phyloP scores from a whole-genome alignment of 2,888 invertebrate genomes.

The Mesopsocus fuscifrons region DNA sequence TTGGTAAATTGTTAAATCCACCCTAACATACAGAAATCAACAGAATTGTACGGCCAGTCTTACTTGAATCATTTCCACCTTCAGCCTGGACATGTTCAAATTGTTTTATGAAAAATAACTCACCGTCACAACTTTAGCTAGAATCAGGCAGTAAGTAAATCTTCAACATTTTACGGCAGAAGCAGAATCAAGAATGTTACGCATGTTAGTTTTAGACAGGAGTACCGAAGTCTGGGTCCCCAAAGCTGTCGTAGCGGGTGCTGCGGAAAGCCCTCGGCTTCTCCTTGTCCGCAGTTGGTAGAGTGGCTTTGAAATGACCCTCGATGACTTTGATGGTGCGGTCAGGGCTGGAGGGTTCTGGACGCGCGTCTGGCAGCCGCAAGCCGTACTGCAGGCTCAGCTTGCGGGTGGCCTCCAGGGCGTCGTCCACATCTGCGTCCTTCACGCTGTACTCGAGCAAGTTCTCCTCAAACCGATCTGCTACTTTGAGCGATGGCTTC shows the following conservation, averaged over 20 bases:
- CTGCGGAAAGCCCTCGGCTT: slow-evolving; percentile 19
- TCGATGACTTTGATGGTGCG: slow-evolving; percentile 24
- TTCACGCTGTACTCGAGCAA: slow-evolving; percentile 15
- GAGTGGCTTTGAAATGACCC: neutral
- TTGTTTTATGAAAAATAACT: no score
- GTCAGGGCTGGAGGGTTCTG: slow-evolving; percentile 20
- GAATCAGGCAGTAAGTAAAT: neutral
- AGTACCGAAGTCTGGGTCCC: slow-evolving; percentile 48
- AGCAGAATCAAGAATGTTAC: no score
- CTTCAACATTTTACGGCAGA: no score
- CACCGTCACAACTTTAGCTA: no score
- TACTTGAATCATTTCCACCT: no score
- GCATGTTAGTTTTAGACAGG: slow-evolving; percentile 45
- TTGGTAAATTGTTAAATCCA: no score
- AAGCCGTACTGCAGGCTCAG: slow-evolving; percentile 27
- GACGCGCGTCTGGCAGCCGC: slow-evolving; percentile 13
- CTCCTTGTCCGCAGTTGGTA: slow-evolving; percentile 15
- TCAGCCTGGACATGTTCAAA: no score
- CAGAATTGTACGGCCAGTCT: no score
- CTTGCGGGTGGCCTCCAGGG: slow-evolving; percentile 27
- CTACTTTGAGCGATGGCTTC: slow-evolving; percentile 11
- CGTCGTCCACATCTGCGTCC: slow-evolving; percentile 16
- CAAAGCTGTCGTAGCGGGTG: slow-evolving; percentile 30
- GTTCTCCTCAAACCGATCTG: slow-evolving; percentile 17
- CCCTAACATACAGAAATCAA: no score